phyloP scores from a whole-genome alignment of 2,113 vertebrate genomes.

The Aegypius monachus region DNA sequence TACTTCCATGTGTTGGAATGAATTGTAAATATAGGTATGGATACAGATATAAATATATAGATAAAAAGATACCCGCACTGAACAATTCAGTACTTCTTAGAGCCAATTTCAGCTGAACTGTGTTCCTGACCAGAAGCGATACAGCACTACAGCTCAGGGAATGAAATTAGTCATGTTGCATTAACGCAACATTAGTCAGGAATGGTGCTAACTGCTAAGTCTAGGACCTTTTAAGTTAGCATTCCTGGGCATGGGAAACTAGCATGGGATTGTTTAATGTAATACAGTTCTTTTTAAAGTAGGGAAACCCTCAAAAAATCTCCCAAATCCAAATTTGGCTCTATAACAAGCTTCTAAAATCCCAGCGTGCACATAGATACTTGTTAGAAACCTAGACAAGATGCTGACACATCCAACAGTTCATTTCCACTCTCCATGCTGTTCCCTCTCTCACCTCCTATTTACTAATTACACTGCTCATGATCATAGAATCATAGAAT shows the following conservation, averaged over 20 bases:
- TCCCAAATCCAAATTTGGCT: neutral
- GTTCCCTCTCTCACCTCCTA: neutral
- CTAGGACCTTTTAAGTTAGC: neutral
- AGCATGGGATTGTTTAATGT: neutral
- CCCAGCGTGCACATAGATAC: accelerated
- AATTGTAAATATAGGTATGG: neutral
- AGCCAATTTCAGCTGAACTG: neutral
- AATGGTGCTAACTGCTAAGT: neutral
- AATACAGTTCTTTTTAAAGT: neutral
- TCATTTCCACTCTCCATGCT: neutral
- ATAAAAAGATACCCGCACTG: neutral
- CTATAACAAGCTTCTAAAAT: neutral
- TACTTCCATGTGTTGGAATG: neutral
- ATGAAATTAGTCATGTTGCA: neutral
- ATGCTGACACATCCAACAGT: neutral
- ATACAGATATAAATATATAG: neutral
- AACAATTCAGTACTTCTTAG: neutral
- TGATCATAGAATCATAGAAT: neutral
- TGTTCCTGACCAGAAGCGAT: neutral
- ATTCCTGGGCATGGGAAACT: accelerated
- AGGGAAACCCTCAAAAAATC: neutral
- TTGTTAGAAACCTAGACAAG: neutral
- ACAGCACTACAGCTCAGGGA: neutral
- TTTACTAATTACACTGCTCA: neutral
- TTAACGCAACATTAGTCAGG: neutral